phyloP scores from a whole-genome alignment of 2,113 vertebrate genomes.

The Lepus americanus region DNA sequence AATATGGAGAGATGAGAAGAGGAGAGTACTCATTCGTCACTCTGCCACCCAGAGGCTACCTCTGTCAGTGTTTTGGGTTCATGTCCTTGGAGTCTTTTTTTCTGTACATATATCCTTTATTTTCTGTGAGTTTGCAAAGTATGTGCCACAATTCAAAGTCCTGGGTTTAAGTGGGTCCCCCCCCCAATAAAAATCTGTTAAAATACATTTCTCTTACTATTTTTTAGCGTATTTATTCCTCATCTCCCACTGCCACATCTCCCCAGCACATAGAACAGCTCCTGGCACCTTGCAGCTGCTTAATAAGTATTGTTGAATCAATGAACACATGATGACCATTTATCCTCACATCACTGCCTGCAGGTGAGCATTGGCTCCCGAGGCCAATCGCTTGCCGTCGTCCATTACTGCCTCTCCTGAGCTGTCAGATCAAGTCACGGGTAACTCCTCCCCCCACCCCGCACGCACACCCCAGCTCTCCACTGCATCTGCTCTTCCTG shows the following conservation, averaged over 20 bases:
- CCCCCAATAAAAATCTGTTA: background rate
- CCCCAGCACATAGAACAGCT: background rate
- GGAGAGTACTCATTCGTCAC: slow-evolving; percentile 18
- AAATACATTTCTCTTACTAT: background rate
- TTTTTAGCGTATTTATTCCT: background rate
- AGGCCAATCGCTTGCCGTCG: background rate
- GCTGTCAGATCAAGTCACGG: background rate
- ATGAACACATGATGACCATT: background rate
- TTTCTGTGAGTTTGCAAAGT: slow-evolving; percentile 1
- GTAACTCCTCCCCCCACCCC: no score
- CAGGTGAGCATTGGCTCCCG: background rate
- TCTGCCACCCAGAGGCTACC: background rate
- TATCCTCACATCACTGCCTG: background rate
- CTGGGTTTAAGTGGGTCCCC: background rate
- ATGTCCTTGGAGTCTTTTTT: background rate
- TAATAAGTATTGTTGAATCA: background rate
- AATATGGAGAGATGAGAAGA: background rate
- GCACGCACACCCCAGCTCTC: background rate
- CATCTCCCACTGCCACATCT: background rate
- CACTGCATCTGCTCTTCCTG: background rate
- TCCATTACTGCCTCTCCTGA: background rate
- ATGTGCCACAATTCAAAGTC: background rate
- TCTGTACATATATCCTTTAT: background rate
- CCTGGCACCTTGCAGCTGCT: background rate
- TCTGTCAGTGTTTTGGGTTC: background rate